Evolutionary conservation across 2,797 vertebrate genomes (phyloP), one percentile per base, ranked within the genome.

Genomic region (Salmo trutta): DNA sequence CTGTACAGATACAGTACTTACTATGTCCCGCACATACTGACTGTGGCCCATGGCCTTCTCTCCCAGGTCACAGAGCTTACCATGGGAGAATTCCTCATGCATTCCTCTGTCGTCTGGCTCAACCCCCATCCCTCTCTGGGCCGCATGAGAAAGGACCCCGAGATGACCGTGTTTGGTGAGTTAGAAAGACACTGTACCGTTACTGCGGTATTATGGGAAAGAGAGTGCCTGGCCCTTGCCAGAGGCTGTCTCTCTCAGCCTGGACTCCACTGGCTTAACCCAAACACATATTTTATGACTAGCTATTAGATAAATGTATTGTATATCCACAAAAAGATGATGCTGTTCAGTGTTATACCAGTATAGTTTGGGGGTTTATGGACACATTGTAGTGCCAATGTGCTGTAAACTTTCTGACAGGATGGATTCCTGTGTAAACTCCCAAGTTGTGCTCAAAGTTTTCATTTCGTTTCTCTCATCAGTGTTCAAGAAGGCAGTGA

Each of bases 401-500:
- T 41, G 29, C 53, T n/a, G 54, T 62, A 17, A 14, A 62, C 54
- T n/a, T 67, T 68, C 41, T 36, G 84, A 84, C 77, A 81, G 54
- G 79, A 62, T 77, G 33, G 36, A 24, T 79, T 59, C 29, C 77
- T 78, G 77, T 84, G 52, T 0, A 27, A 71, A 80, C 81, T 80
- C 79, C 86, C 84, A 85, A 47, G 90, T 88, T 85, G 81, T 81
- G 33, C 62, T 78, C 27, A 47, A 47, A 16, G n/a, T 27, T 68
- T 6, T 53, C 7, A 54, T 47, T 24, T 7, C 73, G 85, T 74
- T 47, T 79, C 75, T 76, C 76, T 86, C 79, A 89, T 86, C 84
- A 99, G 98, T 99, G 88, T 99, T 99, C 93, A 99, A 98, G 93
- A 96, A 96, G 91, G 98, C 97, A 0, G 96, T 98, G 90, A 99